Base-by-base conservation (phyloP, 2,888 invertebrate genomes). In the Acrobasis consociella region DNA sequence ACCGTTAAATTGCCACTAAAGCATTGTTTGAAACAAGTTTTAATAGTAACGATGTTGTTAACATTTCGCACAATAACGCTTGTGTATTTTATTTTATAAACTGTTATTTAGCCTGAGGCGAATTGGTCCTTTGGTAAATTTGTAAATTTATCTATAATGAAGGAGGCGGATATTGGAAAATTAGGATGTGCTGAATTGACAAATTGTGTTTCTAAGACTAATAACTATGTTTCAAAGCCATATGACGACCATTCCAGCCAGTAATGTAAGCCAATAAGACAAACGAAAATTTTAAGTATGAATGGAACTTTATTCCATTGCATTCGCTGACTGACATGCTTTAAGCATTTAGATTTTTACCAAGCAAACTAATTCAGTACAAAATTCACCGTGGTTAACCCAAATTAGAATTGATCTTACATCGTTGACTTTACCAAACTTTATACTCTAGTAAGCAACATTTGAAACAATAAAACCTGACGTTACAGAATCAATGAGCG, bases 401-500 rank as follows among this genome's bases (percentile, higher is more conserved):
- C 22, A 10, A 52, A 52, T 52, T 31, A 52, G 13, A 52, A 31
- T 42, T 22, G 42, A 13, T 46, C 13, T 42, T 46, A 16, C 42
- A 42, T 5, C 10, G 58, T 46, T 15, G 58, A 16, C 39, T 39
- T 9, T 5, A 17, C 13, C 13, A 15, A 49, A 31, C n/a, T 31
- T 9, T 60, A 31, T 11, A 42, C 50, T 38, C 50, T 38, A 5
- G 51, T 38, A 22, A 55, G 22, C 58, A 62, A 61, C 61, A 62
- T 59, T 58, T 61, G 60, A 71, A 69, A 72, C 66, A 67, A 70
- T 70, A 71, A 65, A 68, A 66, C 63, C 64, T 49, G 50, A 64
- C 67, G 70, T 67, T 77, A 76, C 68, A 77, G 76, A 82, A 76
- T 73, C 72, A 81, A 83, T 77, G 72, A 80, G 77, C 80, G 75